These are phyloP conservation scores for Tanypteryx hageni DNA, from an alignment of 2,888 invertebrate species.

Conservation along the genomic window DNA sequence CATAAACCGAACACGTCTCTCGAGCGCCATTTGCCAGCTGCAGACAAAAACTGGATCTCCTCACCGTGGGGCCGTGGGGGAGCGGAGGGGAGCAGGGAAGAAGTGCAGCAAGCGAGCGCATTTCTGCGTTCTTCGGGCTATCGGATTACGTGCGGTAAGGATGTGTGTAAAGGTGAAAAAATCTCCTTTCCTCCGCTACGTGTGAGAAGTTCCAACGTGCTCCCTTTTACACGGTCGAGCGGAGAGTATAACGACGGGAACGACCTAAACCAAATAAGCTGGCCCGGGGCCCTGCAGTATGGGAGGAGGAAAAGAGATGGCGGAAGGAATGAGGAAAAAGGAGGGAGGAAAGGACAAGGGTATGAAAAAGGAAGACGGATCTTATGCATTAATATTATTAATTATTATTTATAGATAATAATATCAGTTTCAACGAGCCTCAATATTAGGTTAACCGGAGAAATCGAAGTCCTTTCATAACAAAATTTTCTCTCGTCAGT, in stretches of 20 bases:
- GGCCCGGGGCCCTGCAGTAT: background rate
- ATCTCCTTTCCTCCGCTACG: background rate
- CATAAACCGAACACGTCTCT: background rate
- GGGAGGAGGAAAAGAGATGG: too few relatives aligned
- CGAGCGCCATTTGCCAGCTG: background rate
- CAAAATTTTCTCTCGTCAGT: too few relatives aligned
- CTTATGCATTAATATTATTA: too few relatives aligned
- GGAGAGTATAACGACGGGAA: background rate
- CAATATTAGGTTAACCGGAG: too few relatives aligned
- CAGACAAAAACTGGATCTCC: constrained; percentile 6
- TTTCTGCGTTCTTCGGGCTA: background rate
- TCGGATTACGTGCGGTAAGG: background rate
- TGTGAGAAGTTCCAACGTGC: background rate
- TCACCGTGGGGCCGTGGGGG: background rate
- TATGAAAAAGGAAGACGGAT: too few relatives aligned
- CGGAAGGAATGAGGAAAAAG: too few relatives aligned
- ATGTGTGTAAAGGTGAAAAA: background rate
- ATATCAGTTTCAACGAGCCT: too few relatives aligned
- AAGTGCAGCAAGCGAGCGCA: background rate
- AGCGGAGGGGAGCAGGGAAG: too few relatives aligned
- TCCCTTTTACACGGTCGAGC: too few relatives aligned
- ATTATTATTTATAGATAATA: too few relatives aligned
- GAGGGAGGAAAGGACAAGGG: too few relatives aligned
- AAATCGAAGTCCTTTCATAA: too few relatives aligned
- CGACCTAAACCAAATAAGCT: background rate